Percentiles rank a stretch among this genome's conserved stretches.
These are phyloP conservation scores for Drosophila subpulchrella DNA, from an alignment of 1,140 invertebrate genomes.

Conservation along the genomic window DNA sequence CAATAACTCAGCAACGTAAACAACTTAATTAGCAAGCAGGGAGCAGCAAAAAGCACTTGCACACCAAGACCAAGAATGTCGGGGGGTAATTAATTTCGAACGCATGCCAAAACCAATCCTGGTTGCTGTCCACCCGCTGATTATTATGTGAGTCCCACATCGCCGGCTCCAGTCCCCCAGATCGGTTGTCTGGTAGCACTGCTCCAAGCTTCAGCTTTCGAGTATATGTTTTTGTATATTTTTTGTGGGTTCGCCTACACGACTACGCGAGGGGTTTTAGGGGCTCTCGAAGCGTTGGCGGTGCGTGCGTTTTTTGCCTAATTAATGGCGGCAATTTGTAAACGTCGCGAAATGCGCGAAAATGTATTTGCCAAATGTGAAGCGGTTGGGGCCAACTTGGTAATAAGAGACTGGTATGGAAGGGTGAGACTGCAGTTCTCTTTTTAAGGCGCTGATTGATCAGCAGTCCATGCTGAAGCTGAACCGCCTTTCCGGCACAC, in stretches of 20 bases:
- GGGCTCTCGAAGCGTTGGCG: slow-evolving; percentile 49
- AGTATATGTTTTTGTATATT: slow-evolving; percentile 14
- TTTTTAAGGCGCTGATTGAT: slow-evolving; percentile 83
- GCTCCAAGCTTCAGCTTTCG: slow-evolving; percentile 32
- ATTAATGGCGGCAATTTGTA: slow-evolving; percentile 83
- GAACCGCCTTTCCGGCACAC: not conserved
- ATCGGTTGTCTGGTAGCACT: slow-evolving; percentile 46
- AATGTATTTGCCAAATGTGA: slow-evolving; percentile 79
- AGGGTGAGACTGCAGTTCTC: slow-evolving; percentile 47
- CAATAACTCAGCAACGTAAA: slow-evolving; percentile 78
- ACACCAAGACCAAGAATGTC: slow-evolving; percentile 33
- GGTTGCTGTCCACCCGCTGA: slow-evolving; percentile 80
- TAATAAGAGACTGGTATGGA: slow-evolving; percentile 71
- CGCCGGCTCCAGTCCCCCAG: slow-evolving; percentile 19
- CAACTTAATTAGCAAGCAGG: slow-evolving; percentile 73
- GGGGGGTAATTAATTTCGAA: slow-evolving; percentile 75
- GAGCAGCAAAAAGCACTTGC: slow-evolving; percentile 19
- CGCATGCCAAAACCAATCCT: slow-evolving; percentile 76
- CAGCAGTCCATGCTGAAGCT: slow-evolving; percentile 43
- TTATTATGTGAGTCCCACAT: slow-evolving; percentile 73
- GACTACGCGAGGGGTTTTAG: slow-evolving; percentile 30
- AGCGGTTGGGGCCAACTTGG: slow-evolving; percentile 41
- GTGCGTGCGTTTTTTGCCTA: slow-evolving; percentile 79
- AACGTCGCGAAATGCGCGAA: slow-evolving; percentile 81
- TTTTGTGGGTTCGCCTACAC: slow-evolving; percentile 57